Evolutionary conservation across 2,888 invertebrate genomes (phyloP), one percentile per base, ranked within the genome.

Genomic region (Dryocosmus kuriphilus): DNA sequence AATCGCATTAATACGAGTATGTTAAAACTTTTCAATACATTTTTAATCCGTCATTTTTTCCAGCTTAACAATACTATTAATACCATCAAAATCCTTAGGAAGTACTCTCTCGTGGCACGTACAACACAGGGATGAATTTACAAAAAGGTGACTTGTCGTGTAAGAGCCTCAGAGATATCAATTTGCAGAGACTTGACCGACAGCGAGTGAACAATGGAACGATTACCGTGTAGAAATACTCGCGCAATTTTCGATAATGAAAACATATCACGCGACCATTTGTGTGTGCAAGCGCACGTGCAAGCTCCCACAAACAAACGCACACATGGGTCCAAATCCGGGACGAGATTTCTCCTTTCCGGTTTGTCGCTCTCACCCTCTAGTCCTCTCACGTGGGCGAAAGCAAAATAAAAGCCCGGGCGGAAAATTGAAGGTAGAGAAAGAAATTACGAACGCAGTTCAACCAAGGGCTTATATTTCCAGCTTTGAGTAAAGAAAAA

Each of bases 81-180:
- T 74, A 79, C 81, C 79, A 75, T 74, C 51, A 75, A 74, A 79
- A 11, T 74, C 76, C 77, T 76, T 81, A 65, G 82, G 78, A 83
- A 82, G 84, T 84, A 83, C 84, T 77, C 79, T 82, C 82, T 83
- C 87, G 82, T 84, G 81, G 85, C 83, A 82, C 85, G 81, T 84
- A 65, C 83, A 82, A 79, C 76, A 71, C 81, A 57, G 77, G 81
- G 79, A 83, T 82, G 79, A 81, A 81, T 82, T 81, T 41, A 41
- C 80, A 82, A 79, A 79, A 77, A 80, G 84, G 77, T 82, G 74
- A 82, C 16, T 41, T 41, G 41, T 5, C 41, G 41, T 41, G 16
- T 81, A 82, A 86, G 82, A 81, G 79, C 75, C 77, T 77, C 81
- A 65, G 74, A 76, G 77, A 78, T 75, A 61, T 76, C 74, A 62